Percentiles rank a stretch among this genome's conserved stretches.
phyloP scores from a whole-genome alignment of 2,888 invertebrate genomes.

The Gasteruption jaculator region DNA sequence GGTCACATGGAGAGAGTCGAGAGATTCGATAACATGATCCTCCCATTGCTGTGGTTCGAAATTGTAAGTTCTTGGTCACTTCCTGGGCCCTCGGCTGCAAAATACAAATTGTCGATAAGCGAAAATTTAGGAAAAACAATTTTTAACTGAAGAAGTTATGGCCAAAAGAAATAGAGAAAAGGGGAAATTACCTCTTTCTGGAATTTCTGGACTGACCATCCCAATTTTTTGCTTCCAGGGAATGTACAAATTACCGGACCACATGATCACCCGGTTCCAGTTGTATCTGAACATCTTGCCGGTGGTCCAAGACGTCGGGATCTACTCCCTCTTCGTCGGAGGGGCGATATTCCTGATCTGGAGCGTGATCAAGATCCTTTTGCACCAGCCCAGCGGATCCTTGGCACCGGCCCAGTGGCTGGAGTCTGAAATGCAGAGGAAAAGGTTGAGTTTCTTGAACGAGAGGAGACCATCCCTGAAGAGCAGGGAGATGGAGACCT shows the following conservation, averaged over 20 bases:
- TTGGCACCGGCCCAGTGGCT: conserved; percentile 32
- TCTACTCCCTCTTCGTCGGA: conserved; percentile 56
- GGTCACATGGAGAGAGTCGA: conserved; percentile 62
- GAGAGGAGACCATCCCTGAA: conserved; percentile 35
- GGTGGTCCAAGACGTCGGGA: conserved; percentile 56
- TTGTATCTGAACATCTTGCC: conserved; percentile 73
- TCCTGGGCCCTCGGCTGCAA: background rate
- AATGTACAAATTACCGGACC: conserved; percentile 64
- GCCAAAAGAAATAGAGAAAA: background rate
- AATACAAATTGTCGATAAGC: background rate
- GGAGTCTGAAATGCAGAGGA: conserved; percentile 37
- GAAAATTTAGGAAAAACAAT: background rate
- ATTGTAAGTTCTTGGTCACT: conserved; percentile 64
- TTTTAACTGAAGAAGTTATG: background rate
- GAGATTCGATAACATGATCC: conserved; percentile 66
- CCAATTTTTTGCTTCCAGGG: conserved; percentile 54
- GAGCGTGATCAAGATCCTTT: conserved; percentile 48
- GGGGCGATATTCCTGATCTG: conserved; percentile 56
- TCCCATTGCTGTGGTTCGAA: conserved; percentile 86
- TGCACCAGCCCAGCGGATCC: conserved; percentile 30
- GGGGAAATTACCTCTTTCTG: background rate
- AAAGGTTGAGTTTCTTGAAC: conserved; percentile 35
- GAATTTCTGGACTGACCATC: background rate
- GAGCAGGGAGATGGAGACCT: conserved; percentile 49
- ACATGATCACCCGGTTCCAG: conserved; percentile 62